Evolutionary conservation across 2,113 vertebrate genomes (phyloP), one percentile per base, ranked within the genome.

Genomic region (Cephalopterus ornatus): DNA sequence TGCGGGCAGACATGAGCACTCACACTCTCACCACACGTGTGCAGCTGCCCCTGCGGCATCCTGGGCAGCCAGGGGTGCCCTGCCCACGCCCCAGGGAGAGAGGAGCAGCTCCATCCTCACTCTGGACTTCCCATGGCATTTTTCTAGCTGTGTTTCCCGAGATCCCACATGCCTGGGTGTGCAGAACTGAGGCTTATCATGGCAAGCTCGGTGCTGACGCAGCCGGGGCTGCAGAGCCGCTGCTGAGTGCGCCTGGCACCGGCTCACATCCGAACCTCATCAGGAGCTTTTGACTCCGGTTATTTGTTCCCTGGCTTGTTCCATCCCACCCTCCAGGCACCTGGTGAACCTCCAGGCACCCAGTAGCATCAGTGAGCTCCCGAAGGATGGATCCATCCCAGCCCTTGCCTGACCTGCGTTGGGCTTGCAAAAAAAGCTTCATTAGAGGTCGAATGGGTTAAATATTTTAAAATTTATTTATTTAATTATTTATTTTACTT

Each of bases 21-120:
- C 17, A 0, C 42, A 1, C 18, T 0, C 21, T 58, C 59, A 0
- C 11, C 9, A 5, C 14, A 1, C 0, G 0, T 5, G 15, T 20
- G 50, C 49, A 16, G 41, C 55, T 44, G 41, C 30, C 35, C 32
- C 53, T 5, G 33, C n/a, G 12, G 61, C 55, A 11, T 1, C 2
- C 3, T 4, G 1, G 53, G 73, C 44, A 41, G 56, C 21, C n/a
- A 2, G 1, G 7, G 37, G 0, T 2, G 72, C 79, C 65, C 73
- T 37, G 55, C 49, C 42, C 22, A 0, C 7, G 30, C 37, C 12
- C 19, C 8, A 6, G 66, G 53, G 37, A 68, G 15, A 8, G 28
- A 16, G 33, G 7, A 89, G 46, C 16, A 71, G 63, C 73, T 74
- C 68, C 5, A 18, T 3, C 37, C 46, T 47, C 39, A 0, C 3